Conservation (phyloP, 1,140 invertebrate genomes). For the Macrostomum lignano region DNA sequence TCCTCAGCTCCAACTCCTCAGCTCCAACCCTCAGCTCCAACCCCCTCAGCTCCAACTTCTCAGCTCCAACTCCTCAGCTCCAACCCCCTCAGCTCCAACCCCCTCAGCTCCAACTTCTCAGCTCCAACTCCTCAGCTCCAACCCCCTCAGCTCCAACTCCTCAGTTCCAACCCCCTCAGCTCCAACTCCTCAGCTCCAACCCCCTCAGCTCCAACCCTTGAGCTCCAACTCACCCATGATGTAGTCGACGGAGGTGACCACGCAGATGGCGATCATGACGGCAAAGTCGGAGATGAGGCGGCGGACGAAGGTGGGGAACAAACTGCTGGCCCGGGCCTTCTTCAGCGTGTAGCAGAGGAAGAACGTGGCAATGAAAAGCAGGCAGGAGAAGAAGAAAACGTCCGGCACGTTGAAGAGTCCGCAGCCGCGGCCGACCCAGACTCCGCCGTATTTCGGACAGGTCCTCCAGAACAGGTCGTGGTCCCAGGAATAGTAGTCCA, state of each 20-base stretch:
- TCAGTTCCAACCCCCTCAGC: too few relatives aligned
- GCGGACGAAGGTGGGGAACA: slow-evolving; percentile 64
- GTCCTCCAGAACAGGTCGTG: background rate
- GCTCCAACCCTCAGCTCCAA: too few relatives aligned
- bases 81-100: too few relatives aligned
- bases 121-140: too few relatives aligned
- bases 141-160: too few relatives aligned
- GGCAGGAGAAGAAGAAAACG: slow-evolving; percentile 77
- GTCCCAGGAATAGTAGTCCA: slow-evolving; percentile 2
- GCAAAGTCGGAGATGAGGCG: slow-evolving; percentile 81
- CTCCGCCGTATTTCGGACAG: background rate
- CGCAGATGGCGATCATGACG: slow-evolving; percentile 72
- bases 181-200: too few relatives aligned
- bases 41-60: too few relatives aligned
- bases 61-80: too few relatives aligned
- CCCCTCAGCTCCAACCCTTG: too few relatives aligned
- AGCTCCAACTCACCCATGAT: too few relatives aligned
- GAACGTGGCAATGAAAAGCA: slow-evolving; percentile 75
- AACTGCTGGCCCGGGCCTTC: slow-evolving; percentile 67
- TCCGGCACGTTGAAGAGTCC: slow-evolving; percentile 37
- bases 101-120: too few relatives aligned
- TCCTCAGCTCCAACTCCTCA: too few relatives aligned
- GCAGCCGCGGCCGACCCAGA: background rate
- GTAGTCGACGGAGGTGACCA: slow-evolving; percentile 58
- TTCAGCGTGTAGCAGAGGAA: slow-evolving; percentile 57